Percentiles rank a stretch among this genome's conserved stretches.
Evolutionary conservation across 1,140 invertebrate species (phyloP).

Genomic region (Maconellicoccus hirsutus): DNA sequence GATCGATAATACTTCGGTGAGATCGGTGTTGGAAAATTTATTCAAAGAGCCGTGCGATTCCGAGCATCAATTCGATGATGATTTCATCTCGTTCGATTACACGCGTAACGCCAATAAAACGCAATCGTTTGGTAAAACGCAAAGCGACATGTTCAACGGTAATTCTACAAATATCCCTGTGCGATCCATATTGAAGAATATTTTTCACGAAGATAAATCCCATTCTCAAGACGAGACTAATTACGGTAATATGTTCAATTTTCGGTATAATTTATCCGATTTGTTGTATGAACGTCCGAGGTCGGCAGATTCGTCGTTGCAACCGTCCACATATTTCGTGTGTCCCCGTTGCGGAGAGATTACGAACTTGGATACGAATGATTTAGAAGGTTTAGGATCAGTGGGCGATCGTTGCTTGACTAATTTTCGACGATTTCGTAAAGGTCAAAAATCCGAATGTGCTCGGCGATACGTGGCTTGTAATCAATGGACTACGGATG

Average conservation of each 20-base stretch:
- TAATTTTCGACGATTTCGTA: not conserved
- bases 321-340: not conserved
- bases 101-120: too few species aligned
- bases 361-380: not conserved
- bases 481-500: too few species aligned
- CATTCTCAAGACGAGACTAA: not conserved
- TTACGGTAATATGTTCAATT: not conserved
- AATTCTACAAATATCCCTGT: not conserved
- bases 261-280: not conserved
- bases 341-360: not conserved
- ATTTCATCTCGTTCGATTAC: too few species aligned
- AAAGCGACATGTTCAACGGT: not conserved
- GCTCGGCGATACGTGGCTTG: too few species aligned
- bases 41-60: constrained; percentile 10
- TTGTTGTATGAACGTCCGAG: not conserved
- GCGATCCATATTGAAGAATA: not conserved
- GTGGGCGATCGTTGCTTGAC: not conserved
- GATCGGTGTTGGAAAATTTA: not conserved
- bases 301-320: not conserved
- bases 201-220: not conserved
- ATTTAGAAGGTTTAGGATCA: not conserved
- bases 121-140: not conserved
- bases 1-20: not conserved
- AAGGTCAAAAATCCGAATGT: not conserved
- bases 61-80: not conserved